Conservation (phyloP, 2,113 vertebrate species). For the Tragelaphus imberbis region DNA sequence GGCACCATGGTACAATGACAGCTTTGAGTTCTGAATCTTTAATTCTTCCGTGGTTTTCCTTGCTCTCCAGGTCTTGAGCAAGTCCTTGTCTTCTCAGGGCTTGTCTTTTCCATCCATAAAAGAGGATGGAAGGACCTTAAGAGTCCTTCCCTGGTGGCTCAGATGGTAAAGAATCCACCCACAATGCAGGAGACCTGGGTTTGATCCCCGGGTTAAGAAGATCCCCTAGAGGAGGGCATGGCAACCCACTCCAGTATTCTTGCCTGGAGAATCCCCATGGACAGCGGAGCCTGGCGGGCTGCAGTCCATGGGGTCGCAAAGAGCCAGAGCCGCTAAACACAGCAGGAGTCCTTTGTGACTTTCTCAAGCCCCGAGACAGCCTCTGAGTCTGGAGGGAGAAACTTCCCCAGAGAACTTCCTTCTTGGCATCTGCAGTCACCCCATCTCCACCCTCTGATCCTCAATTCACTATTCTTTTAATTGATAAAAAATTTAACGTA, state of each 20-base stretch:
- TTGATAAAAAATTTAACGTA: background rate
- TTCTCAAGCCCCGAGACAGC: background rate
- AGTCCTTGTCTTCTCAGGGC: background rate
- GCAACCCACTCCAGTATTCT: background rate
- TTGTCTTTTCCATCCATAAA: background rate
- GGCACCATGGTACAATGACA: background rate
- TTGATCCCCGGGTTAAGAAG: background rate
- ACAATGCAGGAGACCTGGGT: background rate
- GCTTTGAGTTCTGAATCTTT: background rate
- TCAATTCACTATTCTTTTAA: background rate
- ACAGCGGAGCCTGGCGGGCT: background rate
- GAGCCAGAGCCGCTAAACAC: background rate
- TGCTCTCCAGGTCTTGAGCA: background rate
- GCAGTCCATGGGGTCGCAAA: fast-evolving
- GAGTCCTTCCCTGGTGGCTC: background rate
- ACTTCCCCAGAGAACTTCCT: background rate
- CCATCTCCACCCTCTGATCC: background rate
- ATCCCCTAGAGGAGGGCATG: background rate
- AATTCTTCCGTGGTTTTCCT: background rate
- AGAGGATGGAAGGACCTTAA: background rate
- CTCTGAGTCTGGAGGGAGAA: background rate
- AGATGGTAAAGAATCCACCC: background rate
- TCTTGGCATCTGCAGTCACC: background rate
- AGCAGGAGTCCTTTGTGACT: background rate
- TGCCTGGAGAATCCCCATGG: background rate